These are phyloP conservation scores for Lepidotrigona ventralis DNA, from an alignment of 1,140 invertebrate species.

Conservation along the genomic window DNA sequence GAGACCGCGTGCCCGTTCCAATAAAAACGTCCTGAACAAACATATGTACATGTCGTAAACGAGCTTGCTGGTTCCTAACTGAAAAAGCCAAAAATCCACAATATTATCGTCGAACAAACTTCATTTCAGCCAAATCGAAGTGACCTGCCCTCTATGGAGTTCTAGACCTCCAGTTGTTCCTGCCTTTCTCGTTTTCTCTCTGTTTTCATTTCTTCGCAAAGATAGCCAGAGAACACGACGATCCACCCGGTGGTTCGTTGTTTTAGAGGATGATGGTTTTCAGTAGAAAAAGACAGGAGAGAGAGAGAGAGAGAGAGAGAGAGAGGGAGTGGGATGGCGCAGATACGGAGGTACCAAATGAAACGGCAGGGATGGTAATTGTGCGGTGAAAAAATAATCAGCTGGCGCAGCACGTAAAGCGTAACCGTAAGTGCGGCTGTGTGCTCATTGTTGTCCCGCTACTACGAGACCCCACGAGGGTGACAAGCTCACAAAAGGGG, in stretches of 20 bases:
- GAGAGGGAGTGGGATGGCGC: background rate
- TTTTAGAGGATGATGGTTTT: constrained; percentile 10
- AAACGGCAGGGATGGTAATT: constrained; percentile 64
- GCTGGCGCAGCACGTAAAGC: constrained; percentile 54
- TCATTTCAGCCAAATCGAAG: constrained; percentile 48
- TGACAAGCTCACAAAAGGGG: constrained; percentile 51
- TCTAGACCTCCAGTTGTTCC: background rate
- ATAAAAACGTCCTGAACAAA: background rate
- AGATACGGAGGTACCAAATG: constrained; percentile 13
- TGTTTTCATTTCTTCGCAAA: constrained; percentile 19
- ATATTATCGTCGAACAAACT: constrained; percentile 59
- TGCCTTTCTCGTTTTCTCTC: background rate
- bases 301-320: background rate
- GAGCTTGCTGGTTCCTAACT: background rate
- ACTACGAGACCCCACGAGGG: constrained; percentile 33
- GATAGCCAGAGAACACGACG: constrained; percentile 12
- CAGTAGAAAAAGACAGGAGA: background rate
- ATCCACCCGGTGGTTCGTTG: background rate
- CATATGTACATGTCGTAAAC: background rate
- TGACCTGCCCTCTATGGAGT: constrained; percentile 41
- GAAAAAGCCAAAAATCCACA: background rate
- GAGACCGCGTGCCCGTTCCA: background rate
- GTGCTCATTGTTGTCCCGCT: constrained; percentile 61
- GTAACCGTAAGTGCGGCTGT: constrained; percentile 59
- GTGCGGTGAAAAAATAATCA: constrained; percentile 76